These are phyloP conservation scores for Labeo calbasu DNA, from an alignment of 2,797 vertebrate species.

Conservation along the genomic window DNA sequence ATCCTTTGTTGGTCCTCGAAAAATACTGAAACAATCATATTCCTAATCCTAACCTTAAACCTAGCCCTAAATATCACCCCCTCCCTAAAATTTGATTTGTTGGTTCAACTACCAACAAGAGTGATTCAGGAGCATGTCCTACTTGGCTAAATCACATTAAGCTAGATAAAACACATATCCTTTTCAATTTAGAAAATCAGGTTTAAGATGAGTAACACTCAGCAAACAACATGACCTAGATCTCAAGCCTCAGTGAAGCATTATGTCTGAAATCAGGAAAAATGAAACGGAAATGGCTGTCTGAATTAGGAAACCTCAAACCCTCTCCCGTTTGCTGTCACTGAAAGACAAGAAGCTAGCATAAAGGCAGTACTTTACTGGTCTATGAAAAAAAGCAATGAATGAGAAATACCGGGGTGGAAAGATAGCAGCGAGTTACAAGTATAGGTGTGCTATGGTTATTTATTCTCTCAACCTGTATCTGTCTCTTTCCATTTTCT, in stretches of 20 bases:
- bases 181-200: slow-evolving; percentile 30
- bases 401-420: slow-evolving; percentile 38
- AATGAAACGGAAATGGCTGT: neutral
- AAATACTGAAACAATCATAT: slow-evolving; percentile 17
- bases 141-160: slow-evolving; percentile 13
- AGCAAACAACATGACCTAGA: slow-evolving; percentile 45
- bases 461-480: slow-evolving; percentile 41
- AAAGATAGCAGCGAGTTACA: slow-evolving; percentile 43
- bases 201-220: slow-evolving; percentile 38
- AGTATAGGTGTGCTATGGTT: slow-evolving; percentile 46
- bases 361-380: slow-evolving; percentile 24
- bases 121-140: slow-evolving; percentile 20
- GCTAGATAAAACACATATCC: slow-evolving; percentile 1
- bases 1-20: neutral
- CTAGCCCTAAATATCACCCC: neutral
- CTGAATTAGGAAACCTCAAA: slow-evolving; percentile 44
- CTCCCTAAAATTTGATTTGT: slow-evolving; percentile 7
- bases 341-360: slow-evolving; percentile 17
- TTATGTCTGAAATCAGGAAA: slow-evolving; percentile 24
- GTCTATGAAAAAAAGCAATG: slow-evolving; percentile 11
- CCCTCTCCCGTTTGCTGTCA: slow-evolving; percentile 24
- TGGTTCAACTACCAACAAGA: neutral
- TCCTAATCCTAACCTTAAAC: neutral
- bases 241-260: slow-evolving; percentile 4
- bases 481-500: slow-evolving; percentile 36